Evolutionary conservation across 2,113 vertebrate genomes (phyloP).

Genomic region (Pygoscelis antarcticus): DNA sequence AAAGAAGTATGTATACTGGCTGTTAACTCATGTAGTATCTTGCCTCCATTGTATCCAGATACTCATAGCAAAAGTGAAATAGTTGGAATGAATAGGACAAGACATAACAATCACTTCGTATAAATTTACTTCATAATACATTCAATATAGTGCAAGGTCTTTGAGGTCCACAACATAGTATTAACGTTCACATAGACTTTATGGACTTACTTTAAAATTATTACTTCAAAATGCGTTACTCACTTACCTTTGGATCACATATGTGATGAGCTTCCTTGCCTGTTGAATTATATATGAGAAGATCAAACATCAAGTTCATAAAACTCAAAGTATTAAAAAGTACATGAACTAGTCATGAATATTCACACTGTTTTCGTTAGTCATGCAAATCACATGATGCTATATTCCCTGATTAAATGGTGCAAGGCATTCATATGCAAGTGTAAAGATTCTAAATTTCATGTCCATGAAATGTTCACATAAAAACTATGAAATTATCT

Average conservation of each 20-base stretch:
- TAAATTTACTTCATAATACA: neutral
- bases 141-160: neutral
- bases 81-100: neutral
- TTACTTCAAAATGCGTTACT: neutral
- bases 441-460: neutral
- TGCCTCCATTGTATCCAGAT: neutral
- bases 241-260: neutral
- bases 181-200: neutral
- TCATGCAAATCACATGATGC: neutral
- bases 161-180: neutral
- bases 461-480: neutral
- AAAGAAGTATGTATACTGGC: neutral
- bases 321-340: neutral
- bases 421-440: neutral
- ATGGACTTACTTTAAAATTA: neutral
- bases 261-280: neutral
- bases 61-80: neutral
- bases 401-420: neutral
- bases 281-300: neutral
- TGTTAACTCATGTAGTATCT: neutral
- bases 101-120: neutral
- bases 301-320: neutral
- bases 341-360: neutral
- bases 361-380: neutral
- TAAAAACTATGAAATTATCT: neutral